These are phyloP conservation scores for Noctuana brunneofusca DNA, from an alignment of 2,888 invertebrate genomes.

Conservation along the genomic window DNA sequence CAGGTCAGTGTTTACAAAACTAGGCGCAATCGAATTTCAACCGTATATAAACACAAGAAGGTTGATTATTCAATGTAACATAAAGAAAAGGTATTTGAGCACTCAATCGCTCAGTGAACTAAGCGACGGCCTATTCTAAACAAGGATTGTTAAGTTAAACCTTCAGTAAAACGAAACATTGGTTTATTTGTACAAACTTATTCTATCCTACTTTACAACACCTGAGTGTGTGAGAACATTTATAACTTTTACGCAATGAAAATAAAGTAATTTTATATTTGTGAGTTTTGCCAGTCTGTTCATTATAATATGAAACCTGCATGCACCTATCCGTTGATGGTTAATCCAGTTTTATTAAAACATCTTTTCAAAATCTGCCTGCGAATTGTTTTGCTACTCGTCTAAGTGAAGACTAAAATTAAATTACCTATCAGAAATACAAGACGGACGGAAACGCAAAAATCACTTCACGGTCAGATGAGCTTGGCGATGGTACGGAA, in stretches of 20 bases:
- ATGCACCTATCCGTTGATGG: no score
- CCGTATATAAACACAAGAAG: neutral
- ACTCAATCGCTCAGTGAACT: constrained; percentile 27
- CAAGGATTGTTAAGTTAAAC: constrained; percentile 26
- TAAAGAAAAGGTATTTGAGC: constrained; percentile 8
- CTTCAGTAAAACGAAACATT: constrained; percentile 10
- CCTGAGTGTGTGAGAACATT: neutral
- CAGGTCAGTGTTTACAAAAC: neutral
- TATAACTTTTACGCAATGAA: neutral
- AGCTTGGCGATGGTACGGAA: neutral
- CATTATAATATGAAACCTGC: neutral
- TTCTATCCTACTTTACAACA: neutral
- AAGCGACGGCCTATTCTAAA: constrained; percentile 27
- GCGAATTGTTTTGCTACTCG: neutral
- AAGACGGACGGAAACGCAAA: neutral
- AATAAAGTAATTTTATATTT: neutral
- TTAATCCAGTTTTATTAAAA: no score
- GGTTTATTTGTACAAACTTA: neutral
- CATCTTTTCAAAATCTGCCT: no score
- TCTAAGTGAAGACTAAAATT: neutral
- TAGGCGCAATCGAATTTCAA: neutral
- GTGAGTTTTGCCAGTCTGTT: neutral
- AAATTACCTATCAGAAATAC: neutral
- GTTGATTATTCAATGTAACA: neutral
- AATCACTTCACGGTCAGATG: neutral